phyloP scores from a whole-genome alignment of 2,888 invertebrate genomes.

The Clistopyga incitator region DNA sequence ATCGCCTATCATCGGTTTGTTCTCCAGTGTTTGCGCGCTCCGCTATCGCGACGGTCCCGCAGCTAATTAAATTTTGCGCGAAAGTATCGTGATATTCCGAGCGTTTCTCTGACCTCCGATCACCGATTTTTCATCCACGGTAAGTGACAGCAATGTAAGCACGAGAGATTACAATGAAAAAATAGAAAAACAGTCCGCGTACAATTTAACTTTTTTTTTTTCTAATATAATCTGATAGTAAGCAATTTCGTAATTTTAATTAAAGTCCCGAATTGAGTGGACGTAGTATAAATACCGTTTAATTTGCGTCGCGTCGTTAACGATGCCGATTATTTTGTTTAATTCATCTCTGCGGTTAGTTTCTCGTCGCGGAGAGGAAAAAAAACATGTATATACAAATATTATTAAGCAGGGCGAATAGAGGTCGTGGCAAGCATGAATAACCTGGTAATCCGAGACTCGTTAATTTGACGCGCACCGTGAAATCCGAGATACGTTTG shows the following conservation, averaged over 20 bases:
- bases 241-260: not conserved
- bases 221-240: not conserved
- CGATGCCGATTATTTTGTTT: constrained; percentile 26
- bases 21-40: not conserved
- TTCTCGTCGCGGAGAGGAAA: not conserved
- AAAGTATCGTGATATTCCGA: not conserved
- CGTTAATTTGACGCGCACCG: not conserved
- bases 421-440: not conserved
- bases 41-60: not conserved
- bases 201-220: not conserved
- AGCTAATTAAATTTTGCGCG: not conserved
- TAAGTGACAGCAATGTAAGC: not conserved
- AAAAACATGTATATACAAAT: not conserved
- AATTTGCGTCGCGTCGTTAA: constrained; percentile 7
- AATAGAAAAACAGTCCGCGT: not conserved
- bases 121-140: not conserved
- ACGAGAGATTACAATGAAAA: not conserved
- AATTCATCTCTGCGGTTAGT: not conserved
- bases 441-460: not conserved
- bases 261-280: not conserved
- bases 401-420: no score
- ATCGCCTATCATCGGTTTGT: constrained; percentile 4
- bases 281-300: constrained; percentile 7
- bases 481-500: not conserved
- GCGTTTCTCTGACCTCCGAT: not conserved